Base-by-base conservation (phyloP, 2,113 vertebrate species). In the Protobothrops flavoviridis region DNA sequence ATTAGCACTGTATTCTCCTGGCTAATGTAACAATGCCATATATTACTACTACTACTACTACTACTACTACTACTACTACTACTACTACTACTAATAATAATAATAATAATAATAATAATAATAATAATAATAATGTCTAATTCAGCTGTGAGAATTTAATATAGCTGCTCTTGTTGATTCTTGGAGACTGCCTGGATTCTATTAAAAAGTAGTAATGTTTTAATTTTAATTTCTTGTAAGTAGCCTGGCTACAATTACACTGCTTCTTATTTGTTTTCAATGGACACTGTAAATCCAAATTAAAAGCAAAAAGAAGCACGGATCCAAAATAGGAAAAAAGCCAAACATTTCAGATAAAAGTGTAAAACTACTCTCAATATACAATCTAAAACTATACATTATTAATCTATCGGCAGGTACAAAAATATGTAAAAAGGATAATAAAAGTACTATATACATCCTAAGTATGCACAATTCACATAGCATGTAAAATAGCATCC, bases 381-480 rank as follows among this genome's bases (percentile, higher is more conserved):
- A 90, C 56, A 87, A 50, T 85, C 45, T 85, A 53, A 24, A 64
- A 93, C 55, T 90, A 61, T 26, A 86, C 53, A 29, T 52, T 50
- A 64, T 8, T 53, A n/a, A 33, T 61, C 64, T 20, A 24, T 43
- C 39, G 33, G 20, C 29, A 85, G 69, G 4, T 59, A 59, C 20
- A 93, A 90, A 89, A 90, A 48, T n/a, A 24, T 21, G 86, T 33
- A 93, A 81, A 53, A 90, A 86, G 85, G 43, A 59, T 57, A 48
- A 57, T 29, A 29, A 53, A 52, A 86, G 59, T 33, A 20, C 92
- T 8, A 26, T 8, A 26, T 86, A 13, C 26, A n/a, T 81, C 52
- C 52, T 9, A 88, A 55, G 7, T 74, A 52, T 39, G 57, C 74
- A 57, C 2, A 56, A 81, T 29, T 43, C 59, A 69, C 61, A 92